phyloP scores from a whole-genome alignment of 2,113 vertebrate genomes.

The Uropsilus gracilis region DNA sequence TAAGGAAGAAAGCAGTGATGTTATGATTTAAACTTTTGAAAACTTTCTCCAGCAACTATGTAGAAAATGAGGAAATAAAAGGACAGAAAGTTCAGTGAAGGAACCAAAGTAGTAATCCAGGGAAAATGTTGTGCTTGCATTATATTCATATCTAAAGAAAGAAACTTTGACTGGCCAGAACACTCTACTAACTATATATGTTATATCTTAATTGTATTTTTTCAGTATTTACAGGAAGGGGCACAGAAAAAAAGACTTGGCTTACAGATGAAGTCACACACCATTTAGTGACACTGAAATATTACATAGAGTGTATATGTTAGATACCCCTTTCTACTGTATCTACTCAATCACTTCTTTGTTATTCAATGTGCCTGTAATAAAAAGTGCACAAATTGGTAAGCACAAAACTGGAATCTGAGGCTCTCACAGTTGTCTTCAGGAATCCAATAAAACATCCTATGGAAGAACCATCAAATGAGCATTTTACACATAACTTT shows the following conservation, averaged over 20 bases:
- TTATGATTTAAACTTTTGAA: background rate
- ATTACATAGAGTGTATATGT: background rate
- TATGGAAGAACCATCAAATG: background rate
- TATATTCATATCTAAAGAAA: background rate
- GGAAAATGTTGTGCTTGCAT: background rate
- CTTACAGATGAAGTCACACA: background rate
- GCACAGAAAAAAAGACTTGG: background rate
- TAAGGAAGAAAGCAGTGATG: background rate
- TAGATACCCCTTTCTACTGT: no score
- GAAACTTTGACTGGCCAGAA: background rate
- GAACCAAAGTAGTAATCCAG: background rate
- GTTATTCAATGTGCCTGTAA: background rate
- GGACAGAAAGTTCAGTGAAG: background rate
- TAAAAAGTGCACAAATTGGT: background rate
- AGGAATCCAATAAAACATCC: background rate
- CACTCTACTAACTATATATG: background rate
- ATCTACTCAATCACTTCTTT: background rate
- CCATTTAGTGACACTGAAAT: background rate
- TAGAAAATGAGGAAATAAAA: background rate
- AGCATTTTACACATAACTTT: background rate
- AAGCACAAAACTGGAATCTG: background rate
- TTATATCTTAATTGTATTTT: background rate
- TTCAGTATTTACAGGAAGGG: background rate
- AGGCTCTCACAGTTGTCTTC: background rate
- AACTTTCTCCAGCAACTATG: background rate